A percentile compares a stretch with the other conserved stretches of the same genome.
Evolutionary conservation across 2,113 vertebrate genomes (phyloP).

Genomic region (Cavia aperea): DNA sequence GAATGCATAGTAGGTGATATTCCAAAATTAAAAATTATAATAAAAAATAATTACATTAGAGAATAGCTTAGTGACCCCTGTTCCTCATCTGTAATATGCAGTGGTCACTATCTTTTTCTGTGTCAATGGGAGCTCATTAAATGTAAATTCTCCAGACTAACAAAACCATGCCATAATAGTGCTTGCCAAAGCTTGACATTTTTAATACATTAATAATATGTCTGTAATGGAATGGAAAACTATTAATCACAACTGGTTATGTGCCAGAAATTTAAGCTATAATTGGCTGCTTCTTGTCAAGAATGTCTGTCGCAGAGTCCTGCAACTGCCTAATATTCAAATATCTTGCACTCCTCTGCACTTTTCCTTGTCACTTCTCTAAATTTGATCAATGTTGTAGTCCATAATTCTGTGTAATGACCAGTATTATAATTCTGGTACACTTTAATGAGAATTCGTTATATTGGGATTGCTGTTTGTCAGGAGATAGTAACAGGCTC

Average conservation of each 20-base stretch:
- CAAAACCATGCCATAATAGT: constrained; percentile 70
- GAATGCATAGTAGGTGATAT: not conserved
- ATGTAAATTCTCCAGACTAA: constrained; percentile 75
- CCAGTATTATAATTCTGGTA: constrained; percentile 74
- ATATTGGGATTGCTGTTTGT: constrained; percentile 48
- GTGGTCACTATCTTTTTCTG: constrained; percentile 76
- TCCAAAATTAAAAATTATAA: constrained; percentile 60
- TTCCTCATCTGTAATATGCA: constrained; percentile 76
- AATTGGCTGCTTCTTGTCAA: constrained; percentile 88
- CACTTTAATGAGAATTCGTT: constrained; percentile 74
- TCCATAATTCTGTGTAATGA: constrained; percentile 77
- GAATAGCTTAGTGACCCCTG: constrained; percentile 67
- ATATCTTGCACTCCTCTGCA: constrained; percentile 73
- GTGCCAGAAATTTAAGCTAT: constrained; percentile 84
- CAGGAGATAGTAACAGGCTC: constrained; percentile 44
- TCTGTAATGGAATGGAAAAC: constrained; percentile 83
- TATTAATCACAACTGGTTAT: constrained; percentile 87
- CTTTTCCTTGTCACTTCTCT: constrained; percentile 74
- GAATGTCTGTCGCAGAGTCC: constrained; percentile 78
- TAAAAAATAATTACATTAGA: constrained; percentile 53
- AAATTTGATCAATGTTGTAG: constrained; percentile 71
- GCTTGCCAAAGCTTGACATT: constrained; percentile 81
- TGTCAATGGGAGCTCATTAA: constrained; percentile 85
- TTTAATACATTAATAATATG: constrained; percentile 90
- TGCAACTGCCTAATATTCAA: constrained; percentile 80